Conservation (phyloP, 1,140 invertebrate genomes). For the Akabosia matsudoensis region DNA sequence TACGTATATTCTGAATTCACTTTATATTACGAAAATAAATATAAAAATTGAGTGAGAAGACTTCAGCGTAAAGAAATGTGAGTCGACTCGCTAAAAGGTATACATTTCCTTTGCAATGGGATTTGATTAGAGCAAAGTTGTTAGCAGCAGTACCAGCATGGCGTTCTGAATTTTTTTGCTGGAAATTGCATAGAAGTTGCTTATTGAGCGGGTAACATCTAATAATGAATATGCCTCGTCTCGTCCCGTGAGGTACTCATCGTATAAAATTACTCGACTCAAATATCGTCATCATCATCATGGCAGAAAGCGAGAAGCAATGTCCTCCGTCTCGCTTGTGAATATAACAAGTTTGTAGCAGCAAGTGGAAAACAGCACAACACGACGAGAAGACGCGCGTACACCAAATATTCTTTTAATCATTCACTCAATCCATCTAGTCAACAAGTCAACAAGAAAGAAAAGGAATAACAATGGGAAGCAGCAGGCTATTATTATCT, state of each 20-base stretch:
- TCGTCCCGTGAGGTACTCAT: not conserved
- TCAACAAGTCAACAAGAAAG: conserved; percentile 1
- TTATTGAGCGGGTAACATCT: not conserved
- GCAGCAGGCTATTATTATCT: conserved; percentile 20
- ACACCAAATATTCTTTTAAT: not conserved
- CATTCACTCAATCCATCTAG: conserved; percentile 6
- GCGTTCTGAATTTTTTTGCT: conserved; percentile 1
- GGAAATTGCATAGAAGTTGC: not conserved
- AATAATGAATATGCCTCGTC: not conserved
- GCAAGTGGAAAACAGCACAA: conserved; percentile 12
- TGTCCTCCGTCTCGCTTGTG: not conserved
- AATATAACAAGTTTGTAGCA: not conserved
- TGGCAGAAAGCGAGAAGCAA: not conserved
- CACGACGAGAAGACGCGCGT: not conserved
- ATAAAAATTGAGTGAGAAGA: no score
- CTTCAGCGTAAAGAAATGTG: no score
- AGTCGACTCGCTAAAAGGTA: no score
- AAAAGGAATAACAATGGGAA: not conserved
- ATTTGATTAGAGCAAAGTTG: no score
- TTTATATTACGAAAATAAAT: no score
- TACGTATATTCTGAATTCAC: no score
- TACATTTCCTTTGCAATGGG: no score
- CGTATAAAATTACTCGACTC: not conserved
- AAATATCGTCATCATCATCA: not conserved
- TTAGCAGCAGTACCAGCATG: conserved; percentile 11